Evolutionary conservation across 2,113 vertebrate genomes (phyloP).

Genomic region (Marmota monax): DNA sequence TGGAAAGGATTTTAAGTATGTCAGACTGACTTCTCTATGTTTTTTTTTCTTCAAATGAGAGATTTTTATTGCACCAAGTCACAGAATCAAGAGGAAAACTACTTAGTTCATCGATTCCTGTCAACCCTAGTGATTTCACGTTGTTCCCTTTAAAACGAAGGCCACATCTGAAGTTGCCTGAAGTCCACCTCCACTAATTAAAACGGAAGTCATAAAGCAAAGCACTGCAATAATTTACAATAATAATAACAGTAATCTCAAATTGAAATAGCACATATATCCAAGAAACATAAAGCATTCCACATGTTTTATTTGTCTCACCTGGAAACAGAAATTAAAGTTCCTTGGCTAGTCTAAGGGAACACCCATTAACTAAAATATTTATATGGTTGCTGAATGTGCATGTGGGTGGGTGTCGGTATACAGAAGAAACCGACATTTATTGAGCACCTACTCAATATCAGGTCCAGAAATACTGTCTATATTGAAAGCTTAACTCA

Average conservation of each 20-base stretch:
- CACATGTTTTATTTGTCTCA: conserved; percentile 60
- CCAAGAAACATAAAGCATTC: conserved; percentile 64
- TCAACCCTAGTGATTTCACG: neutral
- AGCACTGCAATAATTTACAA: conserved; percentile 80
- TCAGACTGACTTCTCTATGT: conserved; percentile 84
- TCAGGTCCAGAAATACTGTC: neutral
- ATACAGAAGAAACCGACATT: neutral
- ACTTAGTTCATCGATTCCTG: conserved; percentile 39
- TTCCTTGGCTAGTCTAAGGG: conserved; percentile 5
- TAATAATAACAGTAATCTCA: conserved; percentile 54
- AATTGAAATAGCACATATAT: conserved; percentile 22
- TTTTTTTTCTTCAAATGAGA: conserved; percentile 83
- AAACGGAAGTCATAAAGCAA: conserved; percentile 84
- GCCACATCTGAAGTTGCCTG: conserved; percentile 82
- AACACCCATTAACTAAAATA: conserved; percentile 58
- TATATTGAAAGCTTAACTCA: conserved; percentile 44
- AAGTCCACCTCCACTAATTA: conserved; percentile 84
- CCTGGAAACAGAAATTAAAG: conserved; percentile 67
- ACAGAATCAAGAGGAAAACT: conserved; percentile 58
- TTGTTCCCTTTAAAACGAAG: conserved; percentile 57
- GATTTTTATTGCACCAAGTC: conserved; percentile 81
- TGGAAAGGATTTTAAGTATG: conserved; percentile 84
- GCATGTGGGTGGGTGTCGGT: neutral
- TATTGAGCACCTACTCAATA: neutral
- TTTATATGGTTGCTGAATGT: conserved; percentile 20